Conservation (phyloP, 2,113 vertebrate species). For the Blennius ocellaris region DNA sequence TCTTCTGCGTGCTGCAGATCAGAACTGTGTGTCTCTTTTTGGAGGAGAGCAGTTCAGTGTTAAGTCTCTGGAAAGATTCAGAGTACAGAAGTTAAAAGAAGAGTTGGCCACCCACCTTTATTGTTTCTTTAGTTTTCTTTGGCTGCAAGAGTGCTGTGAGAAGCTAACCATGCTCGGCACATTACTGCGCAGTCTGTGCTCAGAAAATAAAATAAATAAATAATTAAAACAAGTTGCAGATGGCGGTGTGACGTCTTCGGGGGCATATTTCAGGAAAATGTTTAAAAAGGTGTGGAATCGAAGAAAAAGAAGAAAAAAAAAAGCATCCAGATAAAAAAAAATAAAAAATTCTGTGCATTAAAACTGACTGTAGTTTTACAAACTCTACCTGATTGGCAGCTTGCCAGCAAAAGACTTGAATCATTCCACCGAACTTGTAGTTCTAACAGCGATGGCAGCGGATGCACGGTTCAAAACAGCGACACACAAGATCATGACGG, state of each 20-base stretch:
- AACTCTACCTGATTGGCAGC: neutral
- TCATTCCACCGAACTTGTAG: neutral
- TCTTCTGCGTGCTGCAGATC: no score
- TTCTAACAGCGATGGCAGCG: neutral
- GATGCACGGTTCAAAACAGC: neutral
- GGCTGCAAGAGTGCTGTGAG: conserved; percentile 36
- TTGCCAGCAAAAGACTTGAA: conserved; percentile 1
- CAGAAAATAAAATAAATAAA: conserved; percentile 15
- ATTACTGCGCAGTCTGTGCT: conserved; percentile 40
- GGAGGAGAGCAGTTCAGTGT: conserved; percentile 11
- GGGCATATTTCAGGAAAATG: conserved; percentile 28
- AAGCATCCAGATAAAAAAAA: neutral
- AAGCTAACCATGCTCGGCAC: conserved; percentile 37
- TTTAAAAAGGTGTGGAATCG: conserved; percentile 28
- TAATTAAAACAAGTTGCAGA: conserved; percentile 40
- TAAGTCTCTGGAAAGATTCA: conserved; percentile 23
- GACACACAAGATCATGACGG: neutral
- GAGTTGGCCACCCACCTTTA: conserved; percentile 54
- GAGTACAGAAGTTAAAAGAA: conserved; percentile 22
- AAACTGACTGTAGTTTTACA: neutral
- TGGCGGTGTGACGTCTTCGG: conserved; percentile 43
- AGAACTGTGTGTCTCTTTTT: neutral
- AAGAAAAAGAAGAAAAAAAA: neutral
- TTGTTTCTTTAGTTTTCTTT: conserved; percentile 58
- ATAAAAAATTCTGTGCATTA: no score